Evolutionary conservation across 2,113 vertebrate species (phyloP), one percentile per base, ranked within the genome.

Genomic region (Brachypteracias leptosomus): DNA sequence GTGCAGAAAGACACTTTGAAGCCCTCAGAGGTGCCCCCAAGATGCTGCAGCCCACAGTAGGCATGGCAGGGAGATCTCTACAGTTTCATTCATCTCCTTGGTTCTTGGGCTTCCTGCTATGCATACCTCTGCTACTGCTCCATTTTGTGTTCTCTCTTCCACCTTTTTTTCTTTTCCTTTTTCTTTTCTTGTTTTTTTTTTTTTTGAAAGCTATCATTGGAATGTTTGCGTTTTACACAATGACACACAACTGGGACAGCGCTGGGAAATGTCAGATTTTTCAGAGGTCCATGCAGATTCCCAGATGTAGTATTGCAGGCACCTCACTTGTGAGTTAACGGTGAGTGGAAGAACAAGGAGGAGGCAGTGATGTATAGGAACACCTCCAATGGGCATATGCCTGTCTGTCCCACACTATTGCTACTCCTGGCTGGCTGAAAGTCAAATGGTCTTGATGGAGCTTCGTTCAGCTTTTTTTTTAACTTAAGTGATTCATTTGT

Each of bases 141-240:
- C 74, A 38, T 90, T 93, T 68, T 63, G 20, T 29, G 88, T 73
- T 96, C 59, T 96, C 84, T 76, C 78, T 74, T 97, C 95, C 88
- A 90, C 68, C n/a, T 91, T 33, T 47, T 67, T 76, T 75, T 21
- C 40, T 67, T 76, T 75, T 21, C 40, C 11, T 88, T 90, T 88
- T 65, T 74, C 67, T n/a, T 49, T 70, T 74, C 67, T 18, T n/a
- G 28, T 33, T 47, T 24, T 57, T 12, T 91, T 89, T 88, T 62
- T 68, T 79, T 81, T 89, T 54, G 88, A 76, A 92, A 93, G 86
- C 62, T 95, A 66, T 94, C 93, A 87, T 98, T 94, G 93, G 93
- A 96, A 90, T 97, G 89, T 96, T 98, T 98, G 98, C 96, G 91
- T 97, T 98, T 98, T 98, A 98, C 98, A 98, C 97, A 97, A 55